phyloP scores from a whole-genome alignment of 1,140 invertebrate genomes.

The Diachasmimorpha longicaudata region DNA sequence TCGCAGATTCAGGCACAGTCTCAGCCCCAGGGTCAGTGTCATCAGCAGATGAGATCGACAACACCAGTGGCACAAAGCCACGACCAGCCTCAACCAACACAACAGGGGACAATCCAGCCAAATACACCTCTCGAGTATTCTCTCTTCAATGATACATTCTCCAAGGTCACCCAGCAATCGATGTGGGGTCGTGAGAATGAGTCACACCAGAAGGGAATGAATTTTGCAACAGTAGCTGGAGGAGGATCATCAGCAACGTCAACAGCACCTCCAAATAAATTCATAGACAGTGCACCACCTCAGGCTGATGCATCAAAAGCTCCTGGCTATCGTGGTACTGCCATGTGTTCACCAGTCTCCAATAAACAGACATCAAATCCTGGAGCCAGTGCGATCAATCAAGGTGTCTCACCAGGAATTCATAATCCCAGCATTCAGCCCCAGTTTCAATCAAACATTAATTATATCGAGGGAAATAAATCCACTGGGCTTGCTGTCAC shows the following conservation, averaged over 20 bases:
- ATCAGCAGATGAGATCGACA: slow-evolving; percentile 42
- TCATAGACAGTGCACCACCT: slow-evolving; percentile 67
- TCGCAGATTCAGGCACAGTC: slow-evolving; percentile 33
- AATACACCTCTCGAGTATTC: slow-evolving; percentile 72
- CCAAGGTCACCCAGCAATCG: slow-evolving; percentile 69
- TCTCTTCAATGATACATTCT: slow-evolving; percentile 77
- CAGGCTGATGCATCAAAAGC: slow-evolving; percentile 80
- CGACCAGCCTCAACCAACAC: slow-evolving; percentile 34
- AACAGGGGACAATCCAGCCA: slow-evolving; percentile 34
- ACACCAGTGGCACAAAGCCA: slow-evolving; percentile 41
- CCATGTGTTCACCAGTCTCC: slow-evolving; percentile 75
- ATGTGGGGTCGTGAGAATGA: slow-evolving; percentile 74
- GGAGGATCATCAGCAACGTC: slow-evolving; percentile 63
- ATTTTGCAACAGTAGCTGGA: slow-evolving; percentile 77
- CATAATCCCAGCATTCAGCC: slow-evolving; percentile 47
- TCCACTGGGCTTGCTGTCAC: slow-evolving; percentile 52
- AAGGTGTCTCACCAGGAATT: slow-evolving; percentile 44
- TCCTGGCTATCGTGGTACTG: slow-evolving; percentile 77
- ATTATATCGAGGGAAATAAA: slow-evolving; percentile 46
- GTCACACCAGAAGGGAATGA: slow-evolving; percentile 69
- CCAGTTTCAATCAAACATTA: slow-evolving; percentile 48
- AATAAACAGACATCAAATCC: slow-evolving; percentile 29
- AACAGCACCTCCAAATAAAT: slow-evolving; percentile 55
- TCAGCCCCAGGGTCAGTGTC: slow-evolving; percentile 34
- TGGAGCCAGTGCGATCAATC: not conserved